phyloP scores from a whole-genome alignment of 2,888 invertebrate species.

The Panopea generosa region DNA sequence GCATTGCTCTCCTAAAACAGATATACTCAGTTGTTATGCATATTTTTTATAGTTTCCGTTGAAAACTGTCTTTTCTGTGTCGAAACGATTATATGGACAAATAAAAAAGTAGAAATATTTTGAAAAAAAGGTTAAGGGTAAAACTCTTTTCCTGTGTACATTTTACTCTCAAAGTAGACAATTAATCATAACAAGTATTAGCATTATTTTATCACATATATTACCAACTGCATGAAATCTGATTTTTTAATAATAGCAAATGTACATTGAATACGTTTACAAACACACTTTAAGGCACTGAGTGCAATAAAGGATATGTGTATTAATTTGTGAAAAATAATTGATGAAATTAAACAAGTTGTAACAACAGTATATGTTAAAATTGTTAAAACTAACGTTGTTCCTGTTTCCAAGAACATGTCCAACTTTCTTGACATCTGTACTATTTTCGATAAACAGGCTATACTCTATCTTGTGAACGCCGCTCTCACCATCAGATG shows the following conservation, averaged over 20 bases:
- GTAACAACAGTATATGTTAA: background rate
- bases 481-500: slow-evolving; percentile 33
- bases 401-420: slow-evolving; percentile 16
- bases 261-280: no score
- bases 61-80: background rate
- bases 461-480: slow-evolving; percentile 27
- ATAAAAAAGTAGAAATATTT: no score
- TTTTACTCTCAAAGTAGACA: no score
- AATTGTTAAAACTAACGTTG: slow-evolving; percentile 9
- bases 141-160: no score
- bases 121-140: background rate
- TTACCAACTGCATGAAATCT: no score
- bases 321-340: background rate
- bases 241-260: no score
- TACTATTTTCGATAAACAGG: slow-evolving; percentile 12
- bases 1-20: slow-evolving; percentile 5
- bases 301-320: background rate
- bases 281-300: no score
- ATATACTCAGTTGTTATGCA: background rate
- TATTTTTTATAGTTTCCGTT: background rate
- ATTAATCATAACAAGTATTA: background rate
- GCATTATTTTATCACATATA: background rate
- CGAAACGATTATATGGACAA: no score
- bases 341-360: no score
- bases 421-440: background rate